These are phyloP conservation scores for Pollenia griseotomentosa DNA, from an alignment of 2,888 invertebrate species.

Conservation along the genomic window DNA sequence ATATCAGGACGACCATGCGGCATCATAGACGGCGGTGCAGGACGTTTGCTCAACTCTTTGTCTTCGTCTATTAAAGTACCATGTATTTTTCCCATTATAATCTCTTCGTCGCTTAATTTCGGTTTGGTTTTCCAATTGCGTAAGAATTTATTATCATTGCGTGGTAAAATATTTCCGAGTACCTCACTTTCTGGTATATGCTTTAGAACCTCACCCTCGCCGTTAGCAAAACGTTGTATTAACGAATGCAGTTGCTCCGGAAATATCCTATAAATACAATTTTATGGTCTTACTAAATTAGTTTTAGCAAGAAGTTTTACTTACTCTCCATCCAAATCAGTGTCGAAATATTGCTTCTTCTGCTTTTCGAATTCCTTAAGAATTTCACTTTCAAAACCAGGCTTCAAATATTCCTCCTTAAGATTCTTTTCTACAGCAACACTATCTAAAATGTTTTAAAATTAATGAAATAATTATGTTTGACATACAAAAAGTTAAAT, in stretches of 20 bases:
- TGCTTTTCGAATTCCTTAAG: slow-evolving; percentile 80
- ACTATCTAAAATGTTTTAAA: slow-evolving; percentile 72
- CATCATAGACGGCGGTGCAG: slow-evolving; percentile 75
- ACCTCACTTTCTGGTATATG: slow-evolving; percentile 73
- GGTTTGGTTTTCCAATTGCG: slow-evolving; percentile 75
- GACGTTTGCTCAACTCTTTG: slow-evolving; percentile 69
- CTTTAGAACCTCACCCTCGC: slow-evolving; percentile 74
- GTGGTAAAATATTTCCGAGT: slow-evolving; percentile 79
- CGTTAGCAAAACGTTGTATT: slow-evolving; percentile 82
- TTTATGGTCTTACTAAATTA: neutral
- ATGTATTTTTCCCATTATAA: slow-evolving; percentile 83
- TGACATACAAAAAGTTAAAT: slow-evolving; percentile 2
- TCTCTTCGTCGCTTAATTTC: slow-evolving; percentile 82
- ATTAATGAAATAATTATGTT: neutral
- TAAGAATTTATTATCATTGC: slow-evolving; percentile 78
- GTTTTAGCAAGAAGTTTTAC: slow-evolving; percentile 36
- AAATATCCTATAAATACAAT: slow-evolving; percentile 79
- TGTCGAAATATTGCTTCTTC: slow-evolving; percentile 83
- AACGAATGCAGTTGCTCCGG: slow-evolving; percentile 82
- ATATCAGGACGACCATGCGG: slow-evolving; percentile 79
- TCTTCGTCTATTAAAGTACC: slow-evolving; percentile 82
- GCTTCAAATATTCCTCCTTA: slow-evolving; percentile 86
- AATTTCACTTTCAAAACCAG: slow-evolving; percentile 83
- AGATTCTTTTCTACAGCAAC: slow-evolving; percentile 82
- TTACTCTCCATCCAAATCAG: slow-evolving; percentile 86